phyloP scores from a whole-genome alignment of 2,888 invertebrate genomes.

The Pyrrhosoma nymphula region DNA sequence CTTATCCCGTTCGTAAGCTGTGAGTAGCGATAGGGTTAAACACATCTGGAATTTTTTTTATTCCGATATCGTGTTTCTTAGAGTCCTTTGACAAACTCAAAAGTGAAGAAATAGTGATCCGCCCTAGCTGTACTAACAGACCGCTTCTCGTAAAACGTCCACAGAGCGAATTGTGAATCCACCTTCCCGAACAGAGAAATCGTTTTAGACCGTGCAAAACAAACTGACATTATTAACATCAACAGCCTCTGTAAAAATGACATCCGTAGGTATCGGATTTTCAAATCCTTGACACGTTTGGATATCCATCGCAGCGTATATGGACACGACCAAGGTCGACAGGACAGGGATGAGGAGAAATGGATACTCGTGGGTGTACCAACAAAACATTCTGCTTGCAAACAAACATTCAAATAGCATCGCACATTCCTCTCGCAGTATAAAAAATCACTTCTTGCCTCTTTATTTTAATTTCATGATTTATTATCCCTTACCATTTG shows the following conservation, averaged over 20 bases:
- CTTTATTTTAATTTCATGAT: too few species aligned
- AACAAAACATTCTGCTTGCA: neutral
- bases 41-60: too few species aligned
- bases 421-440: too few species aligned
- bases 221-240: neutral
- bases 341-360: neutral
- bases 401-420: neutral
- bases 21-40: too few species aligned
- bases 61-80: too few species aligned
- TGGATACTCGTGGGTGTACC: too few species aligned
- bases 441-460: too few species aligned
- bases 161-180: neutral
- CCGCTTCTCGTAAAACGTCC: neutral
- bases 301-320: neutral
- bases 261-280: neutral
- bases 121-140: too few species aligned
- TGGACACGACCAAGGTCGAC: neutral
- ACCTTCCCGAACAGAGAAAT: neutral
- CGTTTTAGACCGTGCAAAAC: neutral
- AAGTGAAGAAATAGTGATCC: neutral
- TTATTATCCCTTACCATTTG: too few species aligned
- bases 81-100: too few species aligned
- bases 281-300: slow-evolving; percentile 7
- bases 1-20: too few species aligned
- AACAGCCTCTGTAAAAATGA: neutral